These are phyloP conservation scores for Platorchestia sp. DNA, from an alignment of 1,140 invertebrate species.

Conservation along the genomic window DNA sequence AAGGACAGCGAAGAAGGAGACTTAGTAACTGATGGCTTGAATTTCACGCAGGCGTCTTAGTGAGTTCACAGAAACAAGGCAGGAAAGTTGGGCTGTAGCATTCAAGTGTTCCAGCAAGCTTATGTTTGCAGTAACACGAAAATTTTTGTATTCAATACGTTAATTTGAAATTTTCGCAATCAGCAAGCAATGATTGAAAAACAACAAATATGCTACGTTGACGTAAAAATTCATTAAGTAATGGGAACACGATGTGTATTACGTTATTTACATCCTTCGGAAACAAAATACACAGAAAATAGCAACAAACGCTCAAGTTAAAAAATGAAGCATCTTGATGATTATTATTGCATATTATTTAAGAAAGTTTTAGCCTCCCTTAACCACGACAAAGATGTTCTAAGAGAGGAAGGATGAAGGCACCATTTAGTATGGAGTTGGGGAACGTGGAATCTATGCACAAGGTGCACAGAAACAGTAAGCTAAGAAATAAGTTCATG, in stretches of 20 bases:
- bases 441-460: no score
- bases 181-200: background rate
- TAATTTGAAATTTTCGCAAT: background rate
- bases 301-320: background rate
- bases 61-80: background rate
- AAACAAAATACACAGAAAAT: background rate
- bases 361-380: no score
- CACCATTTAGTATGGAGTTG: no score
- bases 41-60: background rate
- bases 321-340: no score
- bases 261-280: background rate
- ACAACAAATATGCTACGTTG: background rate
- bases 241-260: background rate
- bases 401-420: no score
- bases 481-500: no score
- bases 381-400: no score
- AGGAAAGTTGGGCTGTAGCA: background rate
- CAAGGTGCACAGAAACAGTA: no score
- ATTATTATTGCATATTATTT: no score
- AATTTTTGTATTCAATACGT: background rate
- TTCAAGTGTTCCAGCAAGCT: background rate
- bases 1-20: conserved; percentile 30
- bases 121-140: background rate
- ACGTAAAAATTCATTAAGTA: background rate
- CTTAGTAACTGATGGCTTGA: conserved; percentile 17